Evolutionary conservation across 2,797 vertebrate genomes (phyloP).

Genomic region (Tangara arthus): DNA sequence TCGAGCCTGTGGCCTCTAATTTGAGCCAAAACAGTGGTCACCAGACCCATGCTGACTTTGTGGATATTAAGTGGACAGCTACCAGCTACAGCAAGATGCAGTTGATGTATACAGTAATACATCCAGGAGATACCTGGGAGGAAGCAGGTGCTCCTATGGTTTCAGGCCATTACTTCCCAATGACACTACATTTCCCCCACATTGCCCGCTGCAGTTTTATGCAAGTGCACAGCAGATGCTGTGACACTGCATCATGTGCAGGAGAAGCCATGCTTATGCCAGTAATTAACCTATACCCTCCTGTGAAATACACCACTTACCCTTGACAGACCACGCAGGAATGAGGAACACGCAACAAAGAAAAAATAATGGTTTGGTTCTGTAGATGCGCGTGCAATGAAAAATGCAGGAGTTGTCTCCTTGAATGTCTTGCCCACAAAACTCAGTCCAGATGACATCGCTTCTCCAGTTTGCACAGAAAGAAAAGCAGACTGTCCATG

Average conservation of each 20-base stretch:
- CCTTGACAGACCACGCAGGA: neutral
- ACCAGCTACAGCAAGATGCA: neutral
- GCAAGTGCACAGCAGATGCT: neutral
- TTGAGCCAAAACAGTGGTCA: constrained; percentile 4
- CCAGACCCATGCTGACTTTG: neutral
- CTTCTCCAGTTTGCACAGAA: neutral
- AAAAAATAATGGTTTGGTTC: neutral
- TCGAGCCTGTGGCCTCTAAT: neutral
- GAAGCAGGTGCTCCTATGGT: constrained; percentile 23
- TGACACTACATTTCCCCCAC: neutral
- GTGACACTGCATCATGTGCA: neutral
- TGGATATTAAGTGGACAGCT: neutral
- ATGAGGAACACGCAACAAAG: neutral
- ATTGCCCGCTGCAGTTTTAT: neutral
- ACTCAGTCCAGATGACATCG: neutral
- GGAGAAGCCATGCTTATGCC: neutral
- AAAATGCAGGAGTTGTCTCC: neutral
- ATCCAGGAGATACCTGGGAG: neutral
- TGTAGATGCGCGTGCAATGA: neutral
- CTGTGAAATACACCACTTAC: neutral
- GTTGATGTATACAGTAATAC: neutral
- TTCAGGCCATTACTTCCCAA: constrained; percentile 34
- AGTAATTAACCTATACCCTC: constrained; percentile 19
- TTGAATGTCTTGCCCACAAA: neutral
- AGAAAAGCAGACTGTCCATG: neutral